Base-by-base conservation (phyloP, 2,797 vertebrate species). In the Muscicapa striata region DNA sequence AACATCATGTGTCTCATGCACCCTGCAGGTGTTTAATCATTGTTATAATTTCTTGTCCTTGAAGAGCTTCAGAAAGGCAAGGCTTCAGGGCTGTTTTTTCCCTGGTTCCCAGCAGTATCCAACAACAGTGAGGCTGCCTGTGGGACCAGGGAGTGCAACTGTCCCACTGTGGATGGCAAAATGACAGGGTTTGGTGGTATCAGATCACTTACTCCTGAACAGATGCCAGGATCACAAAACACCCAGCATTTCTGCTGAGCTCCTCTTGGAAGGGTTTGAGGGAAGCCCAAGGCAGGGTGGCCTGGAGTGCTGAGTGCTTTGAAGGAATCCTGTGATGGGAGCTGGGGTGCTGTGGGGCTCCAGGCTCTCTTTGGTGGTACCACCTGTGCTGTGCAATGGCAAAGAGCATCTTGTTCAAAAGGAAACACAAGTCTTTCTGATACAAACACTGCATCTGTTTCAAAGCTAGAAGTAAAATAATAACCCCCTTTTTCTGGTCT, bases 351-450 rank as follows among this genome's bases (percentile, higher is more conserved):
- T 34, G 36, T 0, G 14, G 27, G 52, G 62, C 58, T 87, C 80
- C 51, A 32, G 15, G 13, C 40, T 18, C 14, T n/a, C 51, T 20
- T 2, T 34, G 58, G 36, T 26, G 63, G 27, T 29, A 27, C 52
- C 29, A 5, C 0, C 0, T 29, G 4, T 20, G 24, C 1, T 51
- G 51, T 10, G 59, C 10, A 5, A 0, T 3, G 51, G 51, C 61
- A 63, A 32, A 38, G 29, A 49, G 41, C 19, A 5, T 34, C 76
- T 61, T 51, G 7, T n/a, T 80, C 20, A 38, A 29, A 67, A n/a
- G 49, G 48, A 87, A 87, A 30, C 13, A 29, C 20, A 57, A 40
- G 10, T 29, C 55, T 63, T 63, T 21, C 62, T 81, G 62, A 29
- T 57, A 5, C 8, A 67, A 21, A 69, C 32, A 14, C 16, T 26